Evolutionary conservation across 2,888 invertebrate species (phyloP), one percentile per base, ranked within the genome.

Genomic region (Seira musarum): DNA sequence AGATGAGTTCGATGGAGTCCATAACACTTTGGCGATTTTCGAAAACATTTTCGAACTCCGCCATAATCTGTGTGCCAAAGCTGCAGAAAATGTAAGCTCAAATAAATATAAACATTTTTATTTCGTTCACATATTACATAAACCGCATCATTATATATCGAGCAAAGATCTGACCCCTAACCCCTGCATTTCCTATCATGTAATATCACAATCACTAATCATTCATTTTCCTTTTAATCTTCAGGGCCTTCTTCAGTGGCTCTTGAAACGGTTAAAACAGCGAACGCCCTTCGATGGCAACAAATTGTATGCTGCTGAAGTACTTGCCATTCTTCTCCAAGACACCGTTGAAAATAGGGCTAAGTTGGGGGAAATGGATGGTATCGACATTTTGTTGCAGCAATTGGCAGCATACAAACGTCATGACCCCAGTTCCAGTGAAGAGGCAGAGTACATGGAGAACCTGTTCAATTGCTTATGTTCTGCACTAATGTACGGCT

Each of bases 381-480:
- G 98, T 1, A 98, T 99, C 87, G 99, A 99, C 90, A 94, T 97
- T 46, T 90, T 99, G 64, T 90, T 99, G 10, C 98, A 98, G 89
- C 99, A 98, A 88, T 90, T 98, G 83, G 97, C 98, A 86, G 94
- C 95, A 90, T 98, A 97, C 90, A 98, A 98, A 89, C 91, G 97
- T 17, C 97, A 98, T 88, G 98, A 98, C 90, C 98, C 98, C 0
- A 91, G 91, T 71, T 93, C 94, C 73, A 93, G 93, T 1, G 99
- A 99, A 89, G 99, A 99, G 89, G 94, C 96, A 87, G 99, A 99
- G 89, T 94, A 96, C 87, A 99, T 99, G 99, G 99, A 99, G 90
- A 99, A 99, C 90, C 91, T 99, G 85, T 99, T 99, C 89, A 96
- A 99, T 89, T 93, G 95, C 76, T 90, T 99, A 82, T 99, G 99